Percentiles rank a stretch among this genome's conserved stretches.
phyloP scores from a whole-genome alignment of 1,140 invertebrate genomes.

The Drosophila ambigua region DNA sequence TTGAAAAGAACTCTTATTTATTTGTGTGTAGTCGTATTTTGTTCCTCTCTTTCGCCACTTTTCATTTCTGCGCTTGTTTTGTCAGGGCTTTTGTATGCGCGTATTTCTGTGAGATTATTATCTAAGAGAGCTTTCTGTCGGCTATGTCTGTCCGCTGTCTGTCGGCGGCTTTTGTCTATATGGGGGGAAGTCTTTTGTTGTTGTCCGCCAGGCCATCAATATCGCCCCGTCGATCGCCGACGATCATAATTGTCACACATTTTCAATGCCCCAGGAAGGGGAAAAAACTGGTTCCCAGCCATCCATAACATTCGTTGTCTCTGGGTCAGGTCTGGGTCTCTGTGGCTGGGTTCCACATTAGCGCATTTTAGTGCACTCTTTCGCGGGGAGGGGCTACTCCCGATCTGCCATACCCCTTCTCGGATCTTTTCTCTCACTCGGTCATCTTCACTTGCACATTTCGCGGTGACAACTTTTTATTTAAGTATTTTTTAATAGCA shows the following conservation, averaged over 20 bases:
- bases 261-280: slow-evolving; percentile 29
- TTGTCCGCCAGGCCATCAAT: slow-evolving; percentile 51
- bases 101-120: slow-evolving; percentile 60
- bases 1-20: slow-evolving; percentile 69
- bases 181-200: slow-evolving; percentile 46
- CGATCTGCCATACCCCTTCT: slow-evolving; percentile 1
- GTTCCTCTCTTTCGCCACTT: slow-evolving; percentile 4
- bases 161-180: not conserved
- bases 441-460: slow-evolving; percentile 53
- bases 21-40: slow-evolving; percentile 24
- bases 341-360: slow-evolving; percentile 31
- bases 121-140: slow-evolving; percentile 51
- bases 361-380: slow-evolving; percentile 59
- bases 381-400: not conserved
- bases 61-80: slow-evolving; percentile 67
- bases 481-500: slow-evolving; percentile 51
- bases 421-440: not conserved
- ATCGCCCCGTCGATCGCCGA: slow-evolving; percentile 64
- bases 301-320: slow-evolving; percentile 41
- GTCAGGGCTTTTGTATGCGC: slow-evolving; percentile 48
- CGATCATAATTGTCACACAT: slow-evolving; percentile 78
- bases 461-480: slow-evolving; percentile 47
- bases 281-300: slow-evolving; percentile 38
- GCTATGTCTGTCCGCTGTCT: slow-evolving; percentile 17
- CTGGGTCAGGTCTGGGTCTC: slow-evolving; percentile 47